Evolutionary conservation across 1,140 invertebrate species (phyloP).

Genomic region (Scaptomyza montana): DNA sequence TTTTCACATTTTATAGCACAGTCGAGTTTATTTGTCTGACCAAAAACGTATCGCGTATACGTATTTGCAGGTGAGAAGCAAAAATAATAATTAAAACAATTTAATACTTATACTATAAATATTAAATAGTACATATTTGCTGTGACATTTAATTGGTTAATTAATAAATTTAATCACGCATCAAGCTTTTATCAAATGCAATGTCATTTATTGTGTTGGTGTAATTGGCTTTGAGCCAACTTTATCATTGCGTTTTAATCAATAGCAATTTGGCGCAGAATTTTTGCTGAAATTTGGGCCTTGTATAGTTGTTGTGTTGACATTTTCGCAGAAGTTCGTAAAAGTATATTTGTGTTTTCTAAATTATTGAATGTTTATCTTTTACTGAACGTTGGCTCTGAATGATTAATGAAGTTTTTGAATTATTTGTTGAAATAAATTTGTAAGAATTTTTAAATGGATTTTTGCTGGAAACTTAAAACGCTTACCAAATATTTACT

Average conservation of each 20-base stretch:
- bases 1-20: not conserved
- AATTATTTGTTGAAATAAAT: not conserved
- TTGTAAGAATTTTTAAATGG: not conserved
- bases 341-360: not conserved
- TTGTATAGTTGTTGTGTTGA: not conserved
- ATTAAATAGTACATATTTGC: not conserved
- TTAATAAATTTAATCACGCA: not conserved
- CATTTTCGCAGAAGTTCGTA: no score
- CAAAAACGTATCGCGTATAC: slow-evolving; percentile 11
- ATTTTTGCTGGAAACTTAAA: no score
- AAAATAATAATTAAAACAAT: not conserved
- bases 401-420: not conserved
- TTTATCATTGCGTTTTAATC: not conserved
- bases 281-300: not conserved
- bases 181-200: slow-evolving; percentile 5
- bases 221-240: not conserved
- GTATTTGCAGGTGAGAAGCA: slow-evolving; percentile 3
- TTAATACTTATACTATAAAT: not conserved
- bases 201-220: not conserved
- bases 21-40: slow-evolving; percentile 1
- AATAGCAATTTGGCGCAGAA: not conserved
- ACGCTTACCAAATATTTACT: no score
- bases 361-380: no score
- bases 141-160: slow-evolving; percentile 5
- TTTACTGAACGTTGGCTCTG: no score